Percentiles rank a stretch among this genome's conserved stretches.
phyloP scores from a whole-genome alignment of 1,140 invertebrate genomes.

The Globodera ellingtonae region DNA sequence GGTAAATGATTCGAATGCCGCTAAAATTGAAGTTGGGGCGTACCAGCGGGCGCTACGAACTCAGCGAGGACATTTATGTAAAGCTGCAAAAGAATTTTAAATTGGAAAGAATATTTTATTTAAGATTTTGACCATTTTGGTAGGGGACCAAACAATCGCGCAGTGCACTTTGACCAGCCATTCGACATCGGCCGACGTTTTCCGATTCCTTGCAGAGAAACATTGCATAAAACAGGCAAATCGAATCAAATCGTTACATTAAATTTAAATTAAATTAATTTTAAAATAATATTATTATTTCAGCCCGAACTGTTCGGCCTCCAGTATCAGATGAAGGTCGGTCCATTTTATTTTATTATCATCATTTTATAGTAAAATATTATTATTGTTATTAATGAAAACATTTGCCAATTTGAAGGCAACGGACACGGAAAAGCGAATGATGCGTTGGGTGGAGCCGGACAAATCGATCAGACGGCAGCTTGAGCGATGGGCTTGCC shows the following conservation, averaged over 20 bases:
- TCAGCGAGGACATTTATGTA: slow-evolving; percentile 53
- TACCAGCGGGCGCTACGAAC: slow-evolving; percentile 58
- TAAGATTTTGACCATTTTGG: slow-evolving; percentile 51
- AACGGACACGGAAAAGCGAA: slow-evolving; percentile 53
- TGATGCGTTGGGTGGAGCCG: slow-evolving; percentile 58
- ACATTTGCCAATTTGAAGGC: not conserved
- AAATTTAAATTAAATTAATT: slow-evolving; percentile 4
- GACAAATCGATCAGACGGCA: slow-evolving; percentile 56
- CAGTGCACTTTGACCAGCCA: slow-evolving; percentile 56
- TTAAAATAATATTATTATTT: slow-evolving; percentile 25
- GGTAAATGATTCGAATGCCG: slow-evolving; percentile 52
- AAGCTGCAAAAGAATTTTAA: not conserved
- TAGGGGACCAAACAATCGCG: slow-evolving; percentile 50
- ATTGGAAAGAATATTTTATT: slow-evolving; percentile 4
- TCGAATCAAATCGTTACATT: slow-evolving; percentile 24
- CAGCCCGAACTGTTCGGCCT: slow-evolving; percentile 54
- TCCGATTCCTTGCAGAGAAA: slow-evolving; percentile 57
- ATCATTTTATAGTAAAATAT: too few relatives aligned
- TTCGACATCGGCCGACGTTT: slow-evolving; percentile 50
- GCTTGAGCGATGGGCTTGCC: slow-evolving; percentile 58
- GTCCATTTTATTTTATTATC: not conserved
- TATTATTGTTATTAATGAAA: not conserved
- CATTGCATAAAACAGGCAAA: slow-evolving; percentile 50
- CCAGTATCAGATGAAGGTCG: slow-evolving; percentile 55
- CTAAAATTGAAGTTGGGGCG: slow-evolving; percentile 57